These are phyloP conservation scores for Crepidodera aurea DNA, from an alignment of 2,888 invertebrate genomes.

Conservation along the genomic window DNA sequence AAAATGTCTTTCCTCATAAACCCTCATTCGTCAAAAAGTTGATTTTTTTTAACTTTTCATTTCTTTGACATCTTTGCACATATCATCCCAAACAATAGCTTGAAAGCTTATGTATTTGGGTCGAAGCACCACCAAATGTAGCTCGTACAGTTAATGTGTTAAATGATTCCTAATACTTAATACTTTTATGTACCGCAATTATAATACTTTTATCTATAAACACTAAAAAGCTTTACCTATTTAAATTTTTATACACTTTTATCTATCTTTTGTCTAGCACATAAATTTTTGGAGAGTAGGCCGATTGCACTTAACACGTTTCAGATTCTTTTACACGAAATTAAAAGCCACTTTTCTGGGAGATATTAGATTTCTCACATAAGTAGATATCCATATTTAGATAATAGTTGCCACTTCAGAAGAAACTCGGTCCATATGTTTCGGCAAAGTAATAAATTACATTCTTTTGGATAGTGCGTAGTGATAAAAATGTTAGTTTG, in stretches of 20 bases:
- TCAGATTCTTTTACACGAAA: constrained; percentile 17
- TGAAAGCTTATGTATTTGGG: no score
- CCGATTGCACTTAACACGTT: constrained; percentile 16
- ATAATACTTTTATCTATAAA: no score
- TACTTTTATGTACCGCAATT: no score
- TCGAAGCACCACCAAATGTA: no score
- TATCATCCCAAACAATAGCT: no score
- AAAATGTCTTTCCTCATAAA: no score
- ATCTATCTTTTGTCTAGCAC: background rate
- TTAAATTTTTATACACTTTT: background rate
- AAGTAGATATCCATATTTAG: constrained; percentile 18
- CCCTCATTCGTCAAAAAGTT: no score
- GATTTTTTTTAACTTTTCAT: no score
- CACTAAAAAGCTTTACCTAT: background rate
- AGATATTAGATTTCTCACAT: constrained; percentile 20
- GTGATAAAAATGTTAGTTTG: background rate
- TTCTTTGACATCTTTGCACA: no score
- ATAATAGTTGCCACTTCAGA: constrained; percentile 24
- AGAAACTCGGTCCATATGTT: constrained; percentile 15
- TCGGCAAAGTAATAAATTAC: background rate
- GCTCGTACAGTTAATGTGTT: no score
- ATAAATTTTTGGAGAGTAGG: constrained; percentile 7
- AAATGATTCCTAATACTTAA: background rate
- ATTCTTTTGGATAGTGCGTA: background rate
- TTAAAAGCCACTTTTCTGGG: constrained; percentile 17